A percentile compares a stretch with the other conserved stretches of the same genome.
Conservation (phyloP, 1,140 invertebrate genomes). For the Pseudomyrmex flavicornis region DNA sequence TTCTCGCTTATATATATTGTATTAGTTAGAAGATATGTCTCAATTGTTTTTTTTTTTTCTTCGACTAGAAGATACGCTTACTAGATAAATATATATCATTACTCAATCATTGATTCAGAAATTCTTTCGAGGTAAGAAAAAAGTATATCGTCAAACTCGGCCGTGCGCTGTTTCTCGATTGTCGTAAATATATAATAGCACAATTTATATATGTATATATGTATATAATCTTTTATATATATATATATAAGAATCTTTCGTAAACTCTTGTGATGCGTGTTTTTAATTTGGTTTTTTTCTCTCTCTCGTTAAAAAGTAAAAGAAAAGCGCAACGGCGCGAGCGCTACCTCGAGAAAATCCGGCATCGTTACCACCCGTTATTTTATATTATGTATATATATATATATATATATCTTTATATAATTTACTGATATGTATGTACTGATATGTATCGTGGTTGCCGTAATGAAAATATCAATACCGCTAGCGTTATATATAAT, state of each 20-base stretch:
- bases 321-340: conserved; percentile 31
- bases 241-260: conserved; percentile 26
- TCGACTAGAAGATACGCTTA: conserved; percentile 74
- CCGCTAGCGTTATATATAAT: conserved; percentile 48
- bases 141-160: neutral
- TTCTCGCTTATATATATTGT: conserved; percentile 38
- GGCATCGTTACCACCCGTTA: neutral
- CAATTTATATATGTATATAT: conserved; percentile 27
- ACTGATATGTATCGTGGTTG: conserved; percentile 72
- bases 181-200: conserved; percentile 20
- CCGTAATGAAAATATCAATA: conserved; percentile 73
- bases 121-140: conserved; percentile 57
- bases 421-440: conserved; percentile 73
- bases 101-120: neutral
- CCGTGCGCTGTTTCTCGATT: conserved; percentile 41
- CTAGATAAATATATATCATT: conserved; percentile 59
- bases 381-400: conserved; percentile 41
- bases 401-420: conserved; percentile 35
- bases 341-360: conserved; percentile 56
- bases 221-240: neutral
- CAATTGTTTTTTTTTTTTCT: conserved; percentile 50
- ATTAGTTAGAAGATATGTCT: conserved; percentile 71
- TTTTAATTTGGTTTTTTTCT: conserved; percentile 18
- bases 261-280: conserved; percentile 17
- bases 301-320: conserved; percentile 4